Evolutionary conservation across 2,888 invertebrate genomes (phyloP).

Genomic region (Ectemnius lituratus): DNA sequence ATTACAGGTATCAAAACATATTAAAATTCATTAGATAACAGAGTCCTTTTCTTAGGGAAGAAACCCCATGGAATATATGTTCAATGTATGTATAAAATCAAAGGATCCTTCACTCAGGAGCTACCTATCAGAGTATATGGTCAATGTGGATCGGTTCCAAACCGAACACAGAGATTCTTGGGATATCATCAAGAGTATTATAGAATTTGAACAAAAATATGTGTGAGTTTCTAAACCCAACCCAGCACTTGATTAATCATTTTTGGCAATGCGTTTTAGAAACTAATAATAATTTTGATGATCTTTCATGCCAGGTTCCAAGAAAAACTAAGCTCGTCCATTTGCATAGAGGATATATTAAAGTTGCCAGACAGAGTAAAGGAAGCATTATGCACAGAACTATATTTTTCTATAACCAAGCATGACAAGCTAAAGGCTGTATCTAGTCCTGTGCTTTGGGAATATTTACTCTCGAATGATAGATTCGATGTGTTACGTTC

Average conservation of each 20-base stretch:
- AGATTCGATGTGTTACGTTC: constrained; percentile 81
- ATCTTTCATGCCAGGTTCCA: constrained; percentile 53
- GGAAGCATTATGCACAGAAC: constrained; percentile 67
- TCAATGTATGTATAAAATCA: constrained; percentile 81
- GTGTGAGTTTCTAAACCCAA: constrained; percentile 54
- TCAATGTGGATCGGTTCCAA: constrained; percentile 77
- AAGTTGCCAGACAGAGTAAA: constrained; percentile 66
- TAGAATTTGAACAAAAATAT: constrained; percentile 63
- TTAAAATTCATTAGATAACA: too few species aligned
- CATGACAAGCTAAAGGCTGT: constrained; percentile 70
- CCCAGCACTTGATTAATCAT: neutral
- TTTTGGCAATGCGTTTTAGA: neutral
- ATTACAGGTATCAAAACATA: neutral
- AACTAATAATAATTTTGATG: constrained; percentile 8
- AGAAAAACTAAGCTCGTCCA: constrained; percentile 70
- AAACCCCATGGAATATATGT: constrained; percentile 81
- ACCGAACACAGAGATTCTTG: constrained; percentile 74
- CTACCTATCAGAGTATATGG: constrained; percentile 83
- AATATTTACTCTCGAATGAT: constrained; percentile 81
- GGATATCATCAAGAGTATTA: constrained; percentile 75
- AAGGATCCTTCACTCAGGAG: constrained; percentile 82
- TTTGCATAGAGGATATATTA: constrained; percentile 71
- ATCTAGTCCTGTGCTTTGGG: constrained; percentile 79
- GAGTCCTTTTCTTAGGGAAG: constrained; percentile 74
- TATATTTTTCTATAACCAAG: constrained; percentile 74